Conservation (phyloP, 2,797 vertebrate genomes). For the Heterohyrax brucei region DNA sequence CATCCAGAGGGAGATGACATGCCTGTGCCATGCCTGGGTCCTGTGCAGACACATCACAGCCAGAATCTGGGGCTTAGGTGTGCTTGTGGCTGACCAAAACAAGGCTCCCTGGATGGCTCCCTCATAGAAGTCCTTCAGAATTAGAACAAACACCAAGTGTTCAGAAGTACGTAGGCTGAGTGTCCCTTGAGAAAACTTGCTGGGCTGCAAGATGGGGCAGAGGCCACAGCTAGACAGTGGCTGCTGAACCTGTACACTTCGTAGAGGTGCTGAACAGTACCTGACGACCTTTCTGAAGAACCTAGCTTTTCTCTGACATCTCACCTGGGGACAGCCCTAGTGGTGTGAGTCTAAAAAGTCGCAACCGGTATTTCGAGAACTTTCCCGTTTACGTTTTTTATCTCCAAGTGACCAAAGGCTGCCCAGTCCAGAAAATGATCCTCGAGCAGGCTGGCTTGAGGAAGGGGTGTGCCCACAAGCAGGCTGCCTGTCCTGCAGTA, state of each 20-base stretch:
- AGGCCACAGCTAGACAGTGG: not conserved
- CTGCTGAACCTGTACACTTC: fast-evolving
- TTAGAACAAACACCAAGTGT: not conserved
- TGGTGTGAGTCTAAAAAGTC: not conserved
- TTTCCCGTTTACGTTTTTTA: not conserved
- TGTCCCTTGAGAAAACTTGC: fast-evolving
- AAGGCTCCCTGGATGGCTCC: not conserved
- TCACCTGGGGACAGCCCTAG: fast-evolving
- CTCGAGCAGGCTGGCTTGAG: not conserved
- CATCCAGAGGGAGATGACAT: not conserved
- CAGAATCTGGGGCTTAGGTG: not conserved
- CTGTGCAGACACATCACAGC: not conserved
- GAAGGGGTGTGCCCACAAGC: not conserved
- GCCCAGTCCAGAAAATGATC: not conserved
- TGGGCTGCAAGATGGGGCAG: not conserved
- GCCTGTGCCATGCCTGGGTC: not conserved
- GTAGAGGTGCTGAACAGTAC: not conserved
- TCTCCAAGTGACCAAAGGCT: not conserved
- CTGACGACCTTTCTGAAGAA: fast-evolving
- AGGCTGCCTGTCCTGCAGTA: not conserved
- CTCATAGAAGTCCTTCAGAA: not conserved
- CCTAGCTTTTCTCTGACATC: not conserved
- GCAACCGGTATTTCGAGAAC: not conserved
- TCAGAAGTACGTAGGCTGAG: fast-evolving
- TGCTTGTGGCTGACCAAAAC: not conserved